phyloP scores from a whole-genome alignment of 2,113 vertebrate species.

The Gymnarchus niloticus region DNA sequence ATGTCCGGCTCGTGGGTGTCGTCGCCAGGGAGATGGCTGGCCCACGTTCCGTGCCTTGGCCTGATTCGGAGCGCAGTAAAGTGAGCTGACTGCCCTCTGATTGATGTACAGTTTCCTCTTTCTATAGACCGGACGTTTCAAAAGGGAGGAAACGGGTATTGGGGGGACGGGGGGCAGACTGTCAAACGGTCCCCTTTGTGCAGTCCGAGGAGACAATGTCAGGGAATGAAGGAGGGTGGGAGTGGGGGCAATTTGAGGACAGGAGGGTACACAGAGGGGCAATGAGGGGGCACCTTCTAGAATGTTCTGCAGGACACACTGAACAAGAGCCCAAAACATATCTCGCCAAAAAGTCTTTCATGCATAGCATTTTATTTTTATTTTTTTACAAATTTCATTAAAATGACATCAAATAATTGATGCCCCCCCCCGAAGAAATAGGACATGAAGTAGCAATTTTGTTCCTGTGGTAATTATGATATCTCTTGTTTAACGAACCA shows the following conservation, averaged over 20 bases:
- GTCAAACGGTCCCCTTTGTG: slow-evolving; percentile 38
- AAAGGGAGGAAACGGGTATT: slow-evolving; percentile 37
- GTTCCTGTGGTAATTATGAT: slow-evolving; percentile 25
- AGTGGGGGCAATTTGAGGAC: slow-evolving; percentile 22
- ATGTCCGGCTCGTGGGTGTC: slow-evolving; percentile 41
- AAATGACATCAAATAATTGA: neutral
- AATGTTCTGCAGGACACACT: neutral
- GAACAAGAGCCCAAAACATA: neutral
- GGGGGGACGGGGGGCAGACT: neutral
- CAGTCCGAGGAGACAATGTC: slow-evolving; percentile 31
- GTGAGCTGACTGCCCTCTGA: slow-evolving; percentile 34
- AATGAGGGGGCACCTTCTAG: neutral
- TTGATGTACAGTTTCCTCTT: slow-evolving; percentile 46
- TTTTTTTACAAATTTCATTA: slow-evolving; percentile 33
- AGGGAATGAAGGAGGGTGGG: neutral
- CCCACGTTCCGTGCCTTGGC: slow-evolving; percentile 10
- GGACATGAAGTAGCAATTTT: slow-evolving; percentile 28
- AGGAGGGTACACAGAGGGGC: slow-evolving; percentile 8
- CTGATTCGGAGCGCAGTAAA: slow-evolving; percentile 21
- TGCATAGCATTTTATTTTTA: slow-evolving; percentile 27
- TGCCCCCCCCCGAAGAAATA: slow-evolving; percentile 9
- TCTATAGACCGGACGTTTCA: slow-evolving; percentile 35
- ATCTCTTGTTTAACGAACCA: slow-evolving; percentile 19
- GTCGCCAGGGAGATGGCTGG: slow-evolving; percentile 22
- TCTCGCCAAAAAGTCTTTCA: neutral